A percentile compares a stretch with the other conserved stretches of the same genome.
These are phyloP conservation scores for Netelia melanura DNA, from an alignment of 2,888 invertebrate genomes.

Conservation along the genomic window DNA sequence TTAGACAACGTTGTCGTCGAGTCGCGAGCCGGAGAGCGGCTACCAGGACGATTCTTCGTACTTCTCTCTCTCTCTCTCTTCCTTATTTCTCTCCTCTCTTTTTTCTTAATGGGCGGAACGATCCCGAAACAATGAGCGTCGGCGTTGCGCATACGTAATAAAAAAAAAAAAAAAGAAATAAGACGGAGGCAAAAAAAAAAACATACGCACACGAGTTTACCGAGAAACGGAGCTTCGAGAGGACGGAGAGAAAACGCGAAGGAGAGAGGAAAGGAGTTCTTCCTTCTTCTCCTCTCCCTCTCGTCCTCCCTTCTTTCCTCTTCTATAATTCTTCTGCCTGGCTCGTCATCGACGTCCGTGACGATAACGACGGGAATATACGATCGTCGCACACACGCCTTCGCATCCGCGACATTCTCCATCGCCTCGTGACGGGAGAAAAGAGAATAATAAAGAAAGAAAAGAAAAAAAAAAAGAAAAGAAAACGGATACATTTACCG, in stretches of 20 bases:
- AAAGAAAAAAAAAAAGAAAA: slow-evolving; percentile 9
- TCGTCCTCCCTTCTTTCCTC: not conserved
- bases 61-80: slow-evolving; percentile 16
- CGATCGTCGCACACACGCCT: slow-evolving; percentile 43
- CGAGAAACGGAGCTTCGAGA: slow-evolving; percentile 12
- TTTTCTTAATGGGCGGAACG: slow-evolving; percentile 64
- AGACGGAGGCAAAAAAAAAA: not conserved
- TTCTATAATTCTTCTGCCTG: slow-evolving; percentile 7
- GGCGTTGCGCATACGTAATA: slow-evolving; percentile 67
- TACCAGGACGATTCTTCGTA: slow-evolving; percentile 53
- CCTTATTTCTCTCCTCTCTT: slow-evolving; percentile 9
- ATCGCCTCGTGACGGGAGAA: not conserved
- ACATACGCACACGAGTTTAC: slow-evolving; percentile 14
- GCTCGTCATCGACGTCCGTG: not conserved
- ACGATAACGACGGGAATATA: slow-evolving; percentile 17
- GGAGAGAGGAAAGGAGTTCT: slow-evolving; percentile 16
- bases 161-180: slow-evolving; percentile 34
- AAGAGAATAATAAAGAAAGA: not conserved
- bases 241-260: slow-evolving; percentile 25
- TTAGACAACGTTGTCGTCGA: slow-evolving; percentile 19
- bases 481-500: slow-evolving; percentile 21
- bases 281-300: slow-evolving; percentile 7
- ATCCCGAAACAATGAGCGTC: slow-evolving; percentile 67
- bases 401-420: slow-evolving; percentile 36
- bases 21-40: slow-evolving; percentile 43